Percentiles rank a stretch among this genome's conserved stretches.
These are phyloP conservation scores for Riparia riparia DNA, from an alignment of 2,113 vertebrate genomes.

Conservation along the genomic window DNA sequence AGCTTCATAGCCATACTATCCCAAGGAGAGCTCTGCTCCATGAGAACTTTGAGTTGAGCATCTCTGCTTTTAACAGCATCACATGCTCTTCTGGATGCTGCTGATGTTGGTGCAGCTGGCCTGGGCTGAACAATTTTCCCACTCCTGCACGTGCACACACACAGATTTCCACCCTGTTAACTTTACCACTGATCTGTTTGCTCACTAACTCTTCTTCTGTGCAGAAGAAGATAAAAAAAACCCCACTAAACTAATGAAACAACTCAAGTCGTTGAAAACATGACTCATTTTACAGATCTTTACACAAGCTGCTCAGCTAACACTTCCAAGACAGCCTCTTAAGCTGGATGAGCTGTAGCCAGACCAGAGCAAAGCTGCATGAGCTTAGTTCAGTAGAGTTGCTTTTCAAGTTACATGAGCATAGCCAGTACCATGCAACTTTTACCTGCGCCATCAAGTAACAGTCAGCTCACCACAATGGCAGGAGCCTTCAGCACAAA, in stretches of 20 bases:
- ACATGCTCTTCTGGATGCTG: neutral
- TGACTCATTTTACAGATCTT: neutral
- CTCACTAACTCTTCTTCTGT: neutral
- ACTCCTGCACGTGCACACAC: neutral
- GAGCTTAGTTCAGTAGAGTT: neutral
- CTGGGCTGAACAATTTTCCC: neutral
- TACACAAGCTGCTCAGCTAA: neutral
- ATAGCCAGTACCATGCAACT: accelerated
- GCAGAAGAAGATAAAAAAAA: neutral
- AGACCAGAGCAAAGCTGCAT: neutral
- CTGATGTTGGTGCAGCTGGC: neutral
- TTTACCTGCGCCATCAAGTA: neutral
- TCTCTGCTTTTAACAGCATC: neutral
- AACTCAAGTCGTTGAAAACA: neutral
- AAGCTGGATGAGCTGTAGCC: neutral
- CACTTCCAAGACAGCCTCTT: neutral
- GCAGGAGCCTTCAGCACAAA: neutral
- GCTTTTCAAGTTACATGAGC: neutral
- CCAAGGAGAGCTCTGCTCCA: neutral
- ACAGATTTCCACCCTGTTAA: neutral
- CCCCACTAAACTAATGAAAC: neutral
- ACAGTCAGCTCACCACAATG: neutral
- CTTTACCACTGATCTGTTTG: neutral
- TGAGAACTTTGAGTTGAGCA: neutral
- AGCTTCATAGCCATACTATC: neutral